phyloP scores from a whole-genome alignment of 2,113 vertebrate genomes.

The Pseudopipra pipra region DNA sequence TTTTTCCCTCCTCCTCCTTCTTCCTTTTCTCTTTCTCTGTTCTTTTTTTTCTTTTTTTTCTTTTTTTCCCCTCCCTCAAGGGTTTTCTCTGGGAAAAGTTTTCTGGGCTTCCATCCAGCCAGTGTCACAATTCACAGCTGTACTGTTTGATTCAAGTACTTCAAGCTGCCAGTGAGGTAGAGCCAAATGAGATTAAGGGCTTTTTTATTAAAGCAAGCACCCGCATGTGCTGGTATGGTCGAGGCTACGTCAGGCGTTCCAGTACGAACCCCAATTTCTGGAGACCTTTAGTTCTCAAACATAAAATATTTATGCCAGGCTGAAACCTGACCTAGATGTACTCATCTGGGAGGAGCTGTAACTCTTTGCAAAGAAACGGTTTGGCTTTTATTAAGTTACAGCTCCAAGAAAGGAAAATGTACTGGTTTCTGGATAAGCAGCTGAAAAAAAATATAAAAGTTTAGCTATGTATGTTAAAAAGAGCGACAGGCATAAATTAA shows the following conservation, averaged over 20 bases:
- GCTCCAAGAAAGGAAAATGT: background rate
- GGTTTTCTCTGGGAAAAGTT: slow-evolving; percentile 67
- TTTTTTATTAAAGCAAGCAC: slow-evolving; percentile 63
- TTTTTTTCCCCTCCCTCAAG: background rate
- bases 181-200: slow-evolving; percentile 66
- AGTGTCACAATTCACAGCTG: slow-evolving; percentile 66
- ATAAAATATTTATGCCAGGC: slow-evolving; percentile 36
- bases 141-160: slow-evolving; percentile 65
- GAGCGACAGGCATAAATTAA: background rate
- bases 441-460: background rate
- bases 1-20: background rate
- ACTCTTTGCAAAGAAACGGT: background rate
- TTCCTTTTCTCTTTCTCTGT: background rate
- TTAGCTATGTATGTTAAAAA: background rate
- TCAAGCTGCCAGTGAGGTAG: slow-evolving; percentile 64
- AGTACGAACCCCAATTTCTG: background rate
- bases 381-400: slow-evolving; percentile 44
- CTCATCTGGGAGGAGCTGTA: slow-evolving; percentile 43
- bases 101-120: slow-evolving; percentile 56
- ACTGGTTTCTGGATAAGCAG: slow-evolving; percentile 18
- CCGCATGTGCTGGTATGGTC: background rate
- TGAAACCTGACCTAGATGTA: slow-evolving; percentile 35
- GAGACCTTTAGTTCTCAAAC: background rate
- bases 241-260: background rate
- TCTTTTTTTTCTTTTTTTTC: background rate